Evolutionary conservation across 2,888 invertebrate species (phyloP).

Genomic region (Leptodirus hochenwartii): DNA sequence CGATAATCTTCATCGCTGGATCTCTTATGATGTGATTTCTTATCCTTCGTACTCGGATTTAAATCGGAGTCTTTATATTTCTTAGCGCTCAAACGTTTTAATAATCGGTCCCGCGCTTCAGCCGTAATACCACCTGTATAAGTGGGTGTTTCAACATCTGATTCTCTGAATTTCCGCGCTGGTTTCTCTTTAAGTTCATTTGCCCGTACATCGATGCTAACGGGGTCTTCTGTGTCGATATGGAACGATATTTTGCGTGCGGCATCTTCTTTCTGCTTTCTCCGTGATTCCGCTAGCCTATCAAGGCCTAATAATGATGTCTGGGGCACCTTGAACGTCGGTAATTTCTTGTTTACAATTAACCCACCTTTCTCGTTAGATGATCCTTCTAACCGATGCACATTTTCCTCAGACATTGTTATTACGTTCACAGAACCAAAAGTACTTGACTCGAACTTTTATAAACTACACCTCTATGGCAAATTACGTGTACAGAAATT

Average conservation of each 20-base stretch:
- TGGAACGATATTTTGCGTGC: slow-evolving; percentile 49
- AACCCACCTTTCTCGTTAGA: slow-evolving; percentile 47
- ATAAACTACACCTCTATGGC: too few relatives aligned
- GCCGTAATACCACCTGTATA: slow-evolving; percentile 83
- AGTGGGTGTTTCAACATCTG: slow-evolving; percentile 80
- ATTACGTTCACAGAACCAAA: too few relatives aligned
- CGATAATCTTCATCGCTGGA: too few relatives aligned
- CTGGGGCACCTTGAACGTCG: slow-evolving; percentile 58
- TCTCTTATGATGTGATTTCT: slow-evolving; percentile 20
- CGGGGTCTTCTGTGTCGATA: slow-evolving; percentile 32
- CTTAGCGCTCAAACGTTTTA: slow-evolving; percentile 35
- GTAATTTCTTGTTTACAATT: slow-evolving; percentile 48
- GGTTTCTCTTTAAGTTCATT: slow-evolving; percentile 22
- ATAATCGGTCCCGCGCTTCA: slow-evolving; percentile 52
- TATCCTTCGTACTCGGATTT: slow-evolving; percentile 45
- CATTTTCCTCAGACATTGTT: slow-evolving; percentile 34
- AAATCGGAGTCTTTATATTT: slow-evolving; percentile 51
- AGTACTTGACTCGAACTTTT: too few relatives aligned
- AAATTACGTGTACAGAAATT: too few relatives aligned
- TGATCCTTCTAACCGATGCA: slow-evolving; percentile 57
- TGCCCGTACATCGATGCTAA: slow-evolving; percentile 16
- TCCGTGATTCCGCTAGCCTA: slow-evolving; percentile 61
- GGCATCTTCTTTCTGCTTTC: slow-evolving; percentile 38
- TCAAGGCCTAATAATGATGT: slow-evolving; percentile 69
- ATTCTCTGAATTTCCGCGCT: slow-evolving; percentile 53